Conservation (phyloP, 2,797 vertebrate species). For the Enteromius fasciolatus region DNA sequence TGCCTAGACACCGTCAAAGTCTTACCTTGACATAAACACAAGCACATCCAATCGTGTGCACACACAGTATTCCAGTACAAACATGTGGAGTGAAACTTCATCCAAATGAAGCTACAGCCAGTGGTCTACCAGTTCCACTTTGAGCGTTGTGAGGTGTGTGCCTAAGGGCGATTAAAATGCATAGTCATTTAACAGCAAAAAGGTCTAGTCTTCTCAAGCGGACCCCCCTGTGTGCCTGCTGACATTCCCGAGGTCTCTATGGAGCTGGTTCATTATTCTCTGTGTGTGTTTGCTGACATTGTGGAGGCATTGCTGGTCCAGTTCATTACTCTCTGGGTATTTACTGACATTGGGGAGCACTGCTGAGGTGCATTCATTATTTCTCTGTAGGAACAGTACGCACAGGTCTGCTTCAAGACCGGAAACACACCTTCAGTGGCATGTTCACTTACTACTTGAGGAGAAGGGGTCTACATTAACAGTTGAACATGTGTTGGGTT, state of each 20-base stretch:
- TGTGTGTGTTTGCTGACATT: conserved; percentile 55
- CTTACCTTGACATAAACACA: conserved; percentile 33
- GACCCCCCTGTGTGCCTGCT: conserved; percentile 50
- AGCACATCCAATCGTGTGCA: conserved; percentile 11
- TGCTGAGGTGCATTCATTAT: conserved; percentile 72
- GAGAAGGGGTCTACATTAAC: neutral
- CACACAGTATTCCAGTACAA: neutral
- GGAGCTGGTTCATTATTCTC: conserved; percentile 57
- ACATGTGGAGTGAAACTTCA: conserved; percentile 8
- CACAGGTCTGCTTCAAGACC: conserved; percentile 55
- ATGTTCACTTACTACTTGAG: neutral
- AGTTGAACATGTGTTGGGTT: neutral
- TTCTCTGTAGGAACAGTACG: conserved; percentile 59
- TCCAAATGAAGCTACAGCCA: conserved; percentile 5
- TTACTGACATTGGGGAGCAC: conserved; percentile 70
- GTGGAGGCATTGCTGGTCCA: conserved; percentile 51
- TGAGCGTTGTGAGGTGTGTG: conserved; percentile 12
- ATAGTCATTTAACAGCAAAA: conserved; percentile 50
- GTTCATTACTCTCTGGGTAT: conserved; percentile 71
- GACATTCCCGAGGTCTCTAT: conserved; percentile 53
- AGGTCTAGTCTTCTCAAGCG: conserved; percentile 39
- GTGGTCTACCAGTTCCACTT: neutral
- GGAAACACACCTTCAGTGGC: conserved; percentile 5
- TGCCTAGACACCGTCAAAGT: conserved; percentile 24
- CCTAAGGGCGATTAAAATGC: conserved; percentile 43